Evolutionary conservation across 2,888 invertebrate genomes (phyloP), one percentile per base, ranked within the genome.

Genomic region (Leistus spinibarbis): DNA sequence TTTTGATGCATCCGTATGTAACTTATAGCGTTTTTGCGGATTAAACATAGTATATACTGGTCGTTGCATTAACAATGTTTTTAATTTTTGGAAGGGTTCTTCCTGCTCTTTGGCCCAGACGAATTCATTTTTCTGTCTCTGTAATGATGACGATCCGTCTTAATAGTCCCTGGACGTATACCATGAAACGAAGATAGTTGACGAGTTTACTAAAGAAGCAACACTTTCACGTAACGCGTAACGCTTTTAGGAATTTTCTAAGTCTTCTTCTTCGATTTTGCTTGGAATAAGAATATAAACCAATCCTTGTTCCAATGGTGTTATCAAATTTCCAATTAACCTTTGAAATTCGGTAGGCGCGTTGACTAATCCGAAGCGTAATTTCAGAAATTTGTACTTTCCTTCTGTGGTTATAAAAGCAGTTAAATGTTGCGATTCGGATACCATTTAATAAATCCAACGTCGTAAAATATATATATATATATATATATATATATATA

Each of bases 331-430:
- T 62, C 22, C 19, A 20, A 13, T 62, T 22, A 62, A 19, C 40
- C 19, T 23, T 3, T 27, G 23, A 27, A 23, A 23, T 2, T 16
- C 65, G 0, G 82, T 79, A 4, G 84, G 84, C 0, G 85, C 83
- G 75, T 85, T 85, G 0, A 78, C 77, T 0, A 85, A 78, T 2
- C 84, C 84, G 69, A 85, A 86, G 0, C 83, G 83, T 83, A 84
- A 83, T 0, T 24, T 9, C 24, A 65, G 4, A 17, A 24, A 40
- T 17, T 65, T 40, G 27, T 16, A 65, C 13, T 84, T 81, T 0
- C 84, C 84, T 54, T 83, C 81, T 0, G 82, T 82, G 0, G 84
- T 86, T 0, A 83, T 81, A 69, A 85, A 84, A 0, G 83, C 82
- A 0, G 84, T 85, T 63, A 81, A 81, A 1, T 79, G 79, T 19